Conservation (phyloP, 2,888 invertebrate genomes). For the Ectobius pallidus region DNA sequence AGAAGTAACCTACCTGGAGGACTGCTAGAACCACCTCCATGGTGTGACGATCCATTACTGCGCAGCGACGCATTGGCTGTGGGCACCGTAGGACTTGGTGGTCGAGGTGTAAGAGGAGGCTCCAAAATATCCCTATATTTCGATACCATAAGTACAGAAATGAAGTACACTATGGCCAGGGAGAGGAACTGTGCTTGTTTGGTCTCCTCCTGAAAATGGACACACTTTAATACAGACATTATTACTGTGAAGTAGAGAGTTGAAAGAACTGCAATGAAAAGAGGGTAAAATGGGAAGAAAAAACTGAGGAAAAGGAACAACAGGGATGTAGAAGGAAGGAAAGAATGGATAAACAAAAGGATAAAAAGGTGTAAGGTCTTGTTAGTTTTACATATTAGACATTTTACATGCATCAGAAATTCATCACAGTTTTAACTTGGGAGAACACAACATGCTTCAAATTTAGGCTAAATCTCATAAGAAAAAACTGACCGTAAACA, state of each 20-base stretch:
- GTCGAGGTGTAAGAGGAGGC: slow-evolving; percentile 78
- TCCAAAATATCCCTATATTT: slow-evolving; percentile 99
- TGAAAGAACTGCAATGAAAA: too few species aligned
- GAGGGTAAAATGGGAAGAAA: too few species aligned
- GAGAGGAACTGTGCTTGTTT: slow-evolving; percentile 99
- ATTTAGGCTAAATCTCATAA: too few species aligned
- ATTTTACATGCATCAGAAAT: too few species aligned
- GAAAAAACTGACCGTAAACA: too few species aligned
- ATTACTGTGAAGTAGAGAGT: background rate
- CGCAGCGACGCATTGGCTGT: slow-evolving; percentile 53
- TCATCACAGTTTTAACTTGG: too few species aligned
- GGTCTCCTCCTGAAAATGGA: slow-evolving; percentile 86
- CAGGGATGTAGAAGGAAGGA: too few species aligned
- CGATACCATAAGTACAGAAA: slow-evolving; percentile 99
- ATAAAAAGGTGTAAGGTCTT: too few species aligned
- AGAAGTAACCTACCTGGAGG: slow-evolving; percentile 61
- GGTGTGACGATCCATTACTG: slow-evolving; percentile 61
- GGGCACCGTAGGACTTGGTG: slow-evolving; percentile 64
- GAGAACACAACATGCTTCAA: too few species aligned
- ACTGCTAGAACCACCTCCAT: slow-evolving; percentile 52
- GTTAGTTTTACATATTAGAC: too few species aligned
- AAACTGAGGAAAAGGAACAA: too few species aligned
- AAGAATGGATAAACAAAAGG: too few species aligned
- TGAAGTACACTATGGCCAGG: slow-evolving; percentile 98
- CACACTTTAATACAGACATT: background rate